Base-by-base conservation (phyloP, 2,888 invertebrate species). In the Melipona beecheii region DNA sequence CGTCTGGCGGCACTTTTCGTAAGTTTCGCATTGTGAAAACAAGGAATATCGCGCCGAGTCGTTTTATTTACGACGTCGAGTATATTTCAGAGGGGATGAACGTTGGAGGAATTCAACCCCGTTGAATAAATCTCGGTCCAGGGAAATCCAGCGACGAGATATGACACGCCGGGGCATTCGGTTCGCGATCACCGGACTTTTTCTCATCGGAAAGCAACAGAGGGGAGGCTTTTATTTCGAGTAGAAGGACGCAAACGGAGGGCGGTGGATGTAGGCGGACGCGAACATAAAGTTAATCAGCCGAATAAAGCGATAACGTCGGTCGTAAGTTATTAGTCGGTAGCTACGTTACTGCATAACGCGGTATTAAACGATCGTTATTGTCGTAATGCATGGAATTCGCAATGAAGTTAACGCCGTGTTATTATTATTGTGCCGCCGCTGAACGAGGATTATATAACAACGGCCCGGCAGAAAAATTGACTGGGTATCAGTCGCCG, bases 221-320 rank as follows among this genome's bases (percentile, higher is more conserved):
- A 58, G 24, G 21, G 54, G 31, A 31, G 31, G 31, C 54, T 84
- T 77, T 80, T 74, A 75, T 76, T 75, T 77, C 72, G 31, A 62
- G 54, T 56, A 52, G n/a, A 36, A 58, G 24, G 21, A 68, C 75
- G 65, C 62, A 73, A 85, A 76, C 31, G 31, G 31, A 27, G 24
- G 58, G 36, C 6, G 64, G 24, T 49, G 58, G 4, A 52, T 9
- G 36, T 9, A 9, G 36, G 27, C 15, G 21, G 64, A 60, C 54
- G 21, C 58, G 13, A 68, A 56, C 72, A 77, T 90, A 87, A 90
- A 90, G 85, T 90, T 89, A 90, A 90, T 91, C 91, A 89, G 85
- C 85, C 85, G 91, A 85, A 85, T 80, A 85, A 78, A 74, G 80
- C 83, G 90, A 90, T 90, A 91, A 90, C 89, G 85, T 81, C 75